These are phyloP conservation scores for Leptogaster cylindrica DNA, from an alignment of 2,888 invertebrate genomes.

Conservation along the genomic window DNA sequence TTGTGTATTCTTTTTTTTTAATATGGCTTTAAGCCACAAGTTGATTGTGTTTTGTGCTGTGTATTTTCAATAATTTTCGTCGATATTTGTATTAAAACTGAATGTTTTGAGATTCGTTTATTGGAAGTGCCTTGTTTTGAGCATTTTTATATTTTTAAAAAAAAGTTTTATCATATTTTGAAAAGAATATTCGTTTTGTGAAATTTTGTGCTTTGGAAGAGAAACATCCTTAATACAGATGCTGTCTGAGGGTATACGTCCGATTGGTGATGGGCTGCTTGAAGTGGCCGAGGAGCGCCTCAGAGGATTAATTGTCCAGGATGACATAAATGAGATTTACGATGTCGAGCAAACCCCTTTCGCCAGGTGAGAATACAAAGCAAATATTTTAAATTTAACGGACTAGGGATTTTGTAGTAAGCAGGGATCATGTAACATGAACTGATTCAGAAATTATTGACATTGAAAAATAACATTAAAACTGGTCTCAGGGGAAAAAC, in stretches of 20 bases:
- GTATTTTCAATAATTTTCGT: slow-evolving; percentile 29
- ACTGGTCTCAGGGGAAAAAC: slow-evolving; percentile 1
- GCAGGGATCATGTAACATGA: no score
- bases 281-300: slow-evolving; percentile 73
- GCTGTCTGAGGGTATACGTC: slow-evolving; percentile 60
- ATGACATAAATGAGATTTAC: slow-evolving; percentile 78
- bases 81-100: slow-evolving; percentile 9
- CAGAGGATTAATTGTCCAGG: slow-evolving; percentile 72
- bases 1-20: no score
- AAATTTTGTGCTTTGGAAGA: slow-evolving; percentile 14
- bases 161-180: background rate
- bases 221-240: no score
- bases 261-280: slow-evolving; percentile 73
- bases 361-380: slow-evolving; percentile 76
- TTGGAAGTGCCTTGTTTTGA: slow-evolving; percentile 18
- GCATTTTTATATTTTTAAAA: background rate
- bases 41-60: slow-evolving; percentile 18
- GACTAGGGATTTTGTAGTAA: no score
- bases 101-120: slow-evolving; percentile 10
- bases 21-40: slow-evolving; percentile 19
- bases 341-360: slow-evolving; percentile 83
- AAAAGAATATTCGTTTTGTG: slow-evolving; percentile 8
- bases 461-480: slow-evolving; percentile 7
- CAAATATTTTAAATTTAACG: no score
- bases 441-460: no score